Conservation (phyloP, 2,888 invertebrate species). For the Ochropacha duplaris region DNA sequence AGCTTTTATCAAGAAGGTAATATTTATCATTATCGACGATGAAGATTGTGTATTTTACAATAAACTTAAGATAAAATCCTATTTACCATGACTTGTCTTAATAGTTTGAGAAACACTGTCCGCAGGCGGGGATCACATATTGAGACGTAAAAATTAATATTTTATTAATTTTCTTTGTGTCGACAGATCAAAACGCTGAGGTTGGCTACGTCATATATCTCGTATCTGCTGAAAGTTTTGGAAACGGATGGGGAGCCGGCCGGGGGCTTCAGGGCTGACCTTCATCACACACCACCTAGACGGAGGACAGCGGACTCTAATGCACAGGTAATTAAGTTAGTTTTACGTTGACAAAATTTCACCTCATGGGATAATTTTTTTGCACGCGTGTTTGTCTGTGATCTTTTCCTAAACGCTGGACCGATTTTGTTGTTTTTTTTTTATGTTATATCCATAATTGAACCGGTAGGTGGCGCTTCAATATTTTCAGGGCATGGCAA, state of each 20-base stretch:
- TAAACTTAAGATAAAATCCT: too few species aligned
- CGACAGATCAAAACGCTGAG: constrained; percentile 96
- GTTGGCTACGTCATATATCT: constrained; percentile 95
- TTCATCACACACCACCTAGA: constrained; percentile 81
- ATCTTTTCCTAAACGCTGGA: too few species aligned
- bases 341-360: background rate
- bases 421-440: too few species aligned
- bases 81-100: too few species aligned
- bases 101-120: constrained; percentile 6
- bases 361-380: too few species aligned
- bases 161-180: constrained; percentile 32
- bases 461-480: too few species aligned
- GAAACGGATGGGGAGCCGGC: constrained; percentile 93
- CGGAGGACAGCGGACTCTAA: constrained; percentile 50
- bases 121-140: constrained; percentile 16
- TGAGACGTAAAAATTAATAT: constrained; percentile 24
- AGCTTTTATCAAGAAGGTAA: too few species aligned
- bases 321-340: constrained; percentile 43
- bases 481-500: too few species aligned
- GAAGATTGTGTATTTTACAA: too few species aligned
- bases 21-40: too few species aligned
- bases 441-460: too few species aligned
- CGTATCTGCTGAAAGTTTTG: constrained; percentile 94
- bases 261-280: constrained; percentile 93
- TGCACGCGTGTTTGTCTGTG: too few species aligned